A percentile compares a stretch with the other conserved stretches of the same genome.
Conservation (phyloP, 2,888 invertebrate species). For the Drosophila sordidula region DNA sequence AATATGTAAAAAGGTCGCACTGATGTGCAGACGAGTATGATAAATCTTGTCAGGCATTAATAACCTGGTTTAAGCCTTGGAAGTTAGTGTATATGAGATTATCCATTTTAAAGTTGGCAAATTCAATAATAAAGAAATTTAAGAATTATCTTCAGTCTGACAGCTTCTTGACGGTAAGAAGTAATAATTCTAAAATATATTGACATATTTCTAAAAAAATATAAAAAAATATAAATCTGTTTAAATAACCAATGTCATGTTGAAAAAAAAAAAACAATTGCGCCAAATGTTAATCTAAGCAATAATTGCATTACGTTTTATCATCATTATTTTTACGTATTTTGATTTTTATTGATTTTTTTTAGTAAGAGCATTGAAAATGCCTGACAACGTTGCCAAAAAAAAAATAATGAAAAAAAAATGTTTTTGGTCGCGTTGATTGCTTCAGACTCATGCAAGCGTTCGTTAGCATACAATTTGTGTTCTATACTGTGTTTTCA, state of each 20-base stretch:
- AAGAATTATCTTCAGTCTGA: not conserved
- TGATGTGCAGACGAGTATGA: constrained; percentile 21
- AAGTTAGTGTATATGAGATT: not conserved
- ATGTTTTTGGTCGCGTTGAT: constrained; percentile 24
- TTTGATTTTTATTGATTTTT: too few relatives aligned
- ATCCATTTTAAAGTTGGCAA: not conserved
- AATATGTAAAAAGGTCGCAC: constrained; percentile 60
- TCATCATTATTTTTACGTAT: too few relatives aligned
- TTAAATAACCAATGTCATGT: not conserved
- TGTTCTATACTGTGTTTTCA: constrained; percentile 21
- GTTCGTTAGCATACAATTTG: constrained; percentile 47
- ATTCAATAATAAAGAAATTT: not conserved
- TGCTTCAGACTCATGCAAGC: constrained; percentile 23
- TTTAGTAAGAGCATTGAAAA: constrained; percentile 20
- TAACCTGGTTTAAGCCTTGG: constrained; percentile 36
- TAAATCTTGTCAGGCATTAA: constrained; percentile 59
- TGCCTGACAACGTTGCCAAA: constrained; percentile 1
- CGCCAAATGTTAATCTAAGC: too few relatives aligned
- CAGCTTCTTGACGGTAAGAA: not conserved
- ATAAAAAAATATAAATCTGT: not conserved
- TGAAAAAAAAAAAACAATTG: too few relatives aligned
- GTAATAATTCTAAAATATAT: not conserved
- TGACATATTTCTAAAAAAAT: not conserved
- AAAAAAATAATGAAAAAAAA: not conserved
- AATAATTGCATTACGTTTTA: too few relatives aligned